A percentile compares a stretch with the other conserved stretches of the same genome.
phyloP scores from a whole-genome alignment of 2,888 invertebrate species.

The Troides helena region DNA sequence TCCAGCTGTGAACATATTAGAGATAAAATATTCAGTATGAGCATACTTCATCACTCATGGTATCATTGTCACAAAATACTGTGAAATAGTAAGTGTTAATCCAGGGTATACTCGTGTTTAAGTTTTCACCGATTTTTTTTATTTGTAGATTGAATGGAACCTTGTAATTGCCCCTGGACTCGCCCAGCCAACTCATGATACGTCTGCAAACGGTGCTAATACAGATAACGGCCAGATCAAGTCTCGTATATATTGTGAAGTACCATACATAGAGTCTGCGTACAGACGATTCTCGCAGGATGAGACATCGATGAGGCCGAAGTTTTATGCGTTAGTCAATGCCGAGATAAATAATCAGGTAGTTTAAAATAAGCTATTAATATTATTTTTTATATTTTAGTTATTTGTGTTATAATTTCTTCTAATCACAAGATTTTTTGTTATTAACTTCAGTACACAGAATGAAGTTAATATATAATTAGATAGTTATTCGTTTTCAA shows the following conservation, averaged over 20 bases:
- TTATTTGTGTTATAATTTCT: neutral
- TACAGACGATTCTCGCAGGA: slow-evolving; percentile 71
- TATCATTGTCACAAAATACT: no score
- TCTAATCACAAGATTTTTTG: neutral
- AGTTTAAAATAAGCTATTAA: slow-evolving; percentile 24
- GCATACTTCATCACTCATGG: no score
- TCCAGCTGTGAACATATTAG: no score
- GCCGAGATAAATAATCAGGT: slow-evolving; percentile 84
- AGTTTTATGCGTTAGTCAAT: slow-evolving; percentile 93
- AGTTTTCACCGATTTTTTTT: neutral
- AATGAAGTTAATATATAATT: neutral
- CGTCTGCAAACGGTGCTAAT: slow-evolving; percentile 50
- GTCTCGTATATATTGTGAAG: slow-evolving; percentile 72
- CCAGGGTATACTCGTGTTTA: neutral
- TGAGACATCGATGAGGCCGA: slow-evolving; percentile 89
- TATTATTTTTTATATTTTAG: neutral
- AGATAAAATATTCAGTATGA: no score
- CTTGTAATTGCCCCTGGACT: slow-evolving; percentile 72
- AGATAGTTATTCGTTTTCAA: neutral
- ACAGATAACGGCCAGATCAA: slow-evolving; percentile 59
- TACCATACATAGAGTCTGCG: slow-evolving; percentile 68
- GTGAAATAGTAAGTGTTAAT: no score
- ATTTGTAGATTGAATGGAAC: slow-evolving; percentile 73
- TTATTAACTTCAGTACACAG: neutral
- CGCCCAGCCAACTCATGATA: slow-evolving; percentile 59